Evolutionary conservation across 2,888 invertebrate genomes (phyloP).

Genomic region (Lobophora halterata): DNA sequence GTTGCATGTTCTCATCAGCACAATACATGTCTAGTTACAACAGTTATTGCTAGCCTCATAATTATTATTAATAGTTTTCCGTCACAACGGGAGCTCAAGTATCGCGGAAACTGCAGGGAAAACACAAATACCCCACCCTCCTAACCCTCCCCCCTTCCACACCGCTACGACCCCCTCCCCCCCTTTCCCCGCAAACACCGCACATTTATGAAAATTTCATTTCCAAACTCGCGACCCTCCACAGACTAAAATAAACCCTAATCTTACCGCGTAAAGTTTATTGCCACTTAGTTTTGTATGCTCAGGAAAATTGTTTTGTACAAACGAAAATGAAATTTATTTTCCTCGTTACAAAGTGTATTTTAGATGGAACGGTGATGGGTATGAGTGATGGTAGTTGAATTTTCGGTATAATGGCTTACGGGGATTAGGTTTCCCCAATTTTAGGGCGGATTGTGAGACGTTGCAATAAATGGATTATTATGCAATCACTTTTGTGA

Average conservation of each 20-base stretch:
- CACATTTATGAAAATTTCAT: constrained; percentile 78
- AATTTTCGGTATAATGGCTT: constrained; percentile 74
- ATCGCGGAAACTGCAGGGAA: constrained; percentile 61
- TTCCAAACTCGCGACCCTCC: constrained; percentile 57
- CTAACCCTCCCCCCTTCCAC: constrained; percentile 15
- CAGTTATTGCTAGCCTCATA: constrained; percentile 40
- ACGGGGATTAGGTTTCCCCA: constrained; percentile 76
- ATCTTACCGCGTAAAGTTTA: constrained; percentile 58
- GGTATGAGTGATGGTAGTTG: constrained; percentile 62
- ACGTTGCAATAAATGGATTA: constrained; percentile 71
- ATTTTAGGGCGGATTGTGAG: constrained; percentile 59
- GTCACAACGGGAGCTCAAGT: constrained; percentile 58
- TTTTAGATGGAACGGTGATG: constrained; percentile 35
- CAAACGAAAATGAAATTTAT: constrained; percentile 57
- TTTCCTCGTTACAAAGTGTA: constrained; percentile 44
- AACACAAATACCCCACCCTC: constrained; percentile 62
- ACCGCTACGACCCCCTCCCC: constrained; percentile 24
- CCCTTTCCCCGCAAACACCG: constrained; percentile 30
- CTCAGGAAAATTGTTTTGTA: constrained; percentile 46
- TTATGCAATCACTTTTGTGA: constrained; percentile 62
- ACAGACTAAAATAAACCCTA: constrained; percentile 69
- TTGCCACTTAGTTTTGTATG: constrained; percentile 57
- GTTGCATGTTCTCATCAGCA: neutral
- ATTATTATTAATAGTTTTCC: constrained; percentile 70
- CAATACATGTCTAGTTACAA: constrained; percentile 15